Evolutionary conservation across 2,888 invertebrate genomes (phyloP), one percentile per base, ranked within the genome.

Genomic region (Nemurella pictetii): DNA sequence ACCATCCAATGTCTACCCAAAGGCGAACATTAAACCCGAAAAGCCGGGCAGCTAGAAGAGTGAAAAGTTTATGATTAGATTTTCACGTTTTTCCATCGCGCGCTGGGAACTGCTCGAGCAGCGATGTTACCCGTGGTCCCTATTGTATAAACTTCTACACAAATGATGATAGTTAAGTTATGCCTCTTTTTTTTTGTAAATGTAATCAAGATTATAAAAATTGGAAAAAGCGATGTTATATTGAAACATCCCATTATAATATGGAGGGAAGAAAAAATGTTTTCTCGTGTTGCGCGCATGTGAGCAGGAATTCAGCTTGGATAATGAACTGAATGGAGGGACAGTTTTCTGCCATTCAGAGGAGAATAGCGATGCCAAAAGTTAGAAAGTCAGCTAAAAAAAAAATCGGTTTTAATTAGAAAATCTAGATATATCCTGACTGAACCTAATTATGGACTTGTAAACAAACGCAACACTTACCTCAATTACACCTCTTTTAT

Each of bases 11-110:
- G 55, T 55, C 55, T 55, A 12, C 32, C 32, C 32, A 32, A 32
- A 32, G 32, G 32, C 32, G 32, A 3, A 20, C 55, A 55, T 30
- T 30, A 0, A 78, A 78, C 27, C 30, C 78, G 20, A 55, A 55
- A 78, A 78, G 27, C 30, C 78, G 78, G 78, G 55, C 20, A 55
- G 55, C 55, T 55, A 55, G 55, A 55, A 32, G 80, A 80, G 80
- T 80, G 80, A 35, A 80, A 80, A 80, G 80, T 80, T 80, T 80
- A 35, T 80, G 80, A 80, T 80, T 80, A 80, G 80, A 80, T 80
- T 80, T 35, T 80, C 80, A 26, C 80, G 80, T 35, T 80, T 80
- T 80, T 80, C 55, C 55, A 55, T 55, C 55, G 55, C 55, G 55
- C 55, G 3, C 55, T 12, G 55, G 15, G 55, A 55, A 3, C 3